A percentile compares a stretch with the other conserved stretches of the same genome.
phyloP scores from a whole-genome alignment of 2,888 invertebrate genomes.

The Craniophora ligustri region DNA sequence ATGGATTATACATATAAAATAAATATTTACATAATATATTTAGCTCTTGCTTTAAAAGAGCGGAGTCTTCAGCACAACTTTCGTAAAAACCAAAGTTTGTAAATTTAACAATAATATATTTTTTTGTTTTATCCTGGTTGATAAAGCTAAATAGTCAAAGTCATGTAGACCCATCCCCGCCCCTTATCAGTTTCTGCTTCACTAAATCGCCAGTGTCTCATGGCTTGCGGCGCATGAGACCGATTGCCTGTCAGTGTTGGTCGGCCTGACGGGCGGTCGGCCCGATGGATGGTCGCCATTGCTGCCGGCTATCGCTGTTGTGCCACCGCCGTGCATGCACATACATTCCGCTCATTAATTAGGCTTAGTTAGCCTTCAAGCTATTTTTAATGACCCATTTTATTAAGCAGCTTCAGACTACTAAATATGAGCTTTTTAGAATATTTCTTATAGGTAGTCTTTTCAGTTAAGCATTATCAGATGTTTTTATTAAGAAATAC shows the following conservation, averaged over 20 bases:
- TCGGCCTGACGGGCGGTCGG: constrained; percentile 15
- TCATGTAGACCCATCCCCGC: too few relatives aligned
- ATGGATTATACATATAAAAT: too few relatives aligned
- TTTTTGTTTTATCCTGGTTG: neutral
- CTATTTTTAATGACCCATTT: neutral
- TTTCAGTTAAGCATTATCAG: too few relatives aligned
- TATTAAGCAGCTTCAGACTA: neutral
- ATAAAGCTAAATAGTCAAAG: neutral
- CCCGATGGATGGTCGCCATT: constrained; percentile 18
- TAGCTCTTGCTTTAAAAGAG: too few relatives aligned
- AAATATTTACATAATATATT: too few relatives aligned
- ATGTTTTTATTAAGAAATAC: too few relatives aligned
- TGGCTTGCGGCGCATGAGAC: constrained; percentile 1
- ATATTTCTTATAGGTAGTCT: too few relatives aligned
- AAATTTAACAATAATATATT: neutral
- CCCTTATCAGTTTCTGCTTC: too few relatives aligned
- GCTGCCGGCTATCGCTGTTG: neutral
- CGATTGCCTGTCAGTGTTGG: constrained; percentile 17
- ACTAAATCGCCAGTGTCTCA: constrained; percentile 1
- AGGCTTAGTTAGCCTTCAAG: neutral
- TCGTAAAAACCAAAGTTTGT: too few relatives aligned
- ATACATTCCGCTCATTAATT: constrained; percentile 9
- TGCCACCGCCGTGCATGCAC: neutral
- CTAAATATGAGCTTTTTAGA: too few relatives aligned
- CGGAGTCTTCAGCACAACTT: too few relatives aligned